Conservation (phyloP, 1,140 invertebrate genomes). For the Aphelenchoides besseyi region DNA sequence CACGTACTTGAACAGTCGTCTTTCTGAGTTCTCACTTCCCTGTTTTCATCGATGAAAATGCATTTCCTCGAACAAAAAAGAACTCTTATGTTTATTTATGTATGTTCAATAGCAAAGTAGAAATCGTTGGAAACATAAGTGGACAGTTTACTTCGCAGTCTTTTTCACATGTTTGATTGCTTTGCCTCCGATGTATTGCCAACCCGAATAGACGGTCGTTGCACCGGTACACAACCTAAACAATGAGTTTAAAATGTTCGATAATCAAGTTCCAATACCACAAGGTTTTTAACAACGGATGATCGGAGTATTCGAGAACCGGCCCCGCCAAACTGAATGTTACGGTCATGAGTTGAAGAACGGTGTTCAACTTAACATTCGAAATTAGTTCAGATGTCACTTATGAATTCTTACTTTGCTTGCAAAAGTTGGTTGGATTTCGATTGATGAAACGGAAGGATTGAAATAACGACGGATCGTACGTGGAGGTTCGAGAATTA, state of each 20-base stretch:
- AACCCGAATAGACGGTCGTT: slow-evolving; percentile 28
- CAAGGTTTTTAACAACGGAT: slow-evolving; percentile 73
- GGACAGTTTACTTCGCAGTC: not conserved
- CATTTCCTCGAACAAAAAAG: too few relatives aligned
- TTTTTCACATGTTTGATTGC: slow-evolving; percentile 22
- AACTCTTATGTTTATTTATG: too few relatives aligned
- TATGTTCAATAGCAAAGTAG: not conserved
- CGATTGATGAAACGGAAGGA: slow-evolving; percentile 80
- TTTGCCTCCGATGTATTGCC: slow-evolving; percentile 30
- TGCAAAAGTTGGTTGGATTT: slow-evolving; percentile 81
- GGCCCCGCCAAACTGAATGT: slow-evolving; percentile 77
- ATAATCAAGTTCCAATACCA: slow-evolving; percentile 68
- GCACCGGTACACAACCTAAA: slow-evolving; percentile 28
- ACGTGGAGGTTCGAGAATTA: slow-evolving; percentile 77
- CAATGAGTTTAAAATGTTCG: not conserved
- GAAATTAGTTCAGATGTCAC: too few relatives aligned
- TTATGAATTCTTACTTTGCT: slow-evolving; percentile 74
- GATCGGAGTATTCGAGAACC: slow-evolving; percentile 75
- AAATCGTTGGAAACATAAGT: not conserved
- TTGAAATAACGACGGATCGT: slow-evolving; percentile 80
- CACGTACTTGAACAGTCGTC: too few relatives aligned
- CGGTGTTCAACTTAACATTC: slow-evolving; percentile 76
- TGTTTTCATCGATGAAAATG: too few relatives aligned
- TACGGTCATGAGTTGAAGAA: slow-evolving; percentile 76
- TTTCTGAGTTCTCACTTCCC: too few relatives aligned